A percentile compares a stretch with the other conserved stretches of the same genome.
Conservation (phyloP, 2,797 vertebrate species). For the Buceros bicornis region DNA sequence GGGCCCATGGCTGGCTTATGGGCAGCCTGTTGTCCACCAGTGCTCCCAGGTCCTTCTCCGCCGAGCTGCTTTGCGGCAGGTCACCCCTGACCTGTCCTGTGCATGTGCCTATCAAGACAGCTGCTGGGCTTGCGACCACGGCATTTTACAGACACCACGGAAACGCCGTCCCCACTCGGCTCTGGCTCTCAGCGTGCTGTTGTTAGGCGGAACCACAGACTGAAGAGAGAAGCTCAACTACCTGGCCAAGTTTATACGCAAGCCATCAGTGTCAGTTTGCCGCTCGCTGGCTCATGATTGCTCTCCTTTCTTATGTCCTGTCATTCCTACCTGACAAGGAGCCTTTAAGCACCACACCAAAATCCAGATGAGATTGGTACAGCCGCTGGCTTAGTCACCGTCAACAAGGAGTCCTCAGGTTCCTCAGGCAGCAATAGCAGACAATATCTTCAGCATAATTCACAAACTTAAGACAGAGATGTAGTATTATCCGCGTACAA, state of each 20-base stretch:
- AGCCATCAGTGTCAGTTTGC: background rate
- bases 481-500: constrained; percentile 61
- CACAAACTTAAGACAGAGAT: constrained; percentile 64
- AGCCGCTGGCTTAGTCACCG: background rate
- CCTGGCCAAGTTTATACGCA: background rate
- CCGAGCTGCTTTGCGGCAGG: too few species aligned
- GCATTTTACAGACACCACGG: background rate
- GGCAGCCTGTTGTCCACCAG: too few species aligned
- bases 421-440: constrained; percentile 17
- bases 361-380: background rate
- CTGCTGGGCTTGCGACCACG: accelerated
- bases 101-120: background rate
- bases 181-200: background rate
- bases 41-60: too few species aligned
- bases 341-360: background rate
- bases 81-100: too few species aligned
- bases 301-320: background rate
- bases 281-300: background rate
- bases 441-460: constrained; percentile 61
- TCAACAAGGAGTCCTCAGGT: background rate
- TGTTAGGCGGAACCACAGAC: background rate
- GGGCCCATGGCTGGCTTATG: too few species aligned
- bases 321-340: background rate
- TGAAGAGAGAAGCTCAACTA: background rate
- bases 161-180: background rate